Percentiles rank a stretch among this genome's conserved stretches.
These are phyloP conservation scores for Anoplopoma fimbria DNA, from an alignment of 2,113 vertebrate species.

Conservation along the genomic window DNA sequence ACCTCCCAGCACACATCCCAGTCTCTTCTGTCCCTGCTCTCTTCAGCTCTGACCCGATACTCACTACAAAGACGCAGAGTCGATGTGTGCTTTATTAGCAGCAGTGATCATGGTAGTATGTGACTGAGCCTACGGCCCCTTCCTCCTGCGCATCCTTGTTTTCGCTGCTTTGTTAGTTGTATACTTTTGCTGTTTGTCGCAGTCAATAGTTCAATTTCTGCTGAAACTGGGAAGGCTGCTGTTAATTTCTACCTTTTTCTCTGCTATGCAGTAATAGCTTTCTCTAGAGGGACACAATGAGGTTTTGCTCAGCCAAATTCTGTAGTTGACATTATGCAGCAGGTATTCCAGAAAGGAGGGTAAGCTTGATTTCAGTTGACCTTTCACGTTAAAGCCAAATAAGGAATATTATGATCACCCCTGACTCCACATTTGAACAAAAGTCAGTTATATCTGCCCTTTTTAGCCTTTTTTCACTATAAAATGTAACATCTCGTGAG, in stretches of 20 bases:
- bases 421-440: not conserved
- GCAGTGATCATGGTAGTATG: slow-evolving; percentile 47
- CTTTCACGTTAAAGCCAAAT: slow-evolving; percentile 11
- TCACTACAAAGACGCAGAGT: slow-evolving; percentile 23
- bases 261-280: slow-evolving; percentile 26
- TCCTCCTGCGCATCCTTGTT: slow-evolving; percentile 50
- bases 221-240: slow-evolving; percentile 14
- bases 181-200: slow-evolving; percentile 34
- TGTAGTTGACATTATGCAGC: slow-evolving; percentile 18
- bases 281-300: slow-evolving; percentile 1
- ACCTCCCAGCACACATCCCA: slow-evolving; percentile 36
- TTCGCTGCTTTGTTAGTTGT: slow-evolving; percentile 66
- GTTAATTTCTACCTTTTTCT: slow-evolving; percentile 1
- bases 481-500: not conserved
- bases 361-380: slow-evolving; percentile 13
- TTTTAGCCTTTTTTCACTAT: not conserved
- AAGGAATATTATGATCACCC: not conserved
- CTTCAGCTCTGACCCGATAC: slow-evolving; percentile 30
- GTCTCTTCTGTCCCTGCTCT: slow-evolving; percentile 44
- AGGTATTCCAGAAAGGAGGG: slow-evolving; percentile 34
- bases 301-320: slow-evolving; percentile 7
- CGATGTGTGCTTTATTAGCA: slow-evolving; percentile 44
- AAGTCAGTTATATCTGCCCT: not conserved
- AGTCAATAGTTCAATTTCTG: slow-evolving; percentile 30
- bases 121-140: slow-evolving; percentile 51